Evolutionary conservation across 2,113 vertebrate genomes (phyloP).

Genomic region (Hucho hucho): DNA sequence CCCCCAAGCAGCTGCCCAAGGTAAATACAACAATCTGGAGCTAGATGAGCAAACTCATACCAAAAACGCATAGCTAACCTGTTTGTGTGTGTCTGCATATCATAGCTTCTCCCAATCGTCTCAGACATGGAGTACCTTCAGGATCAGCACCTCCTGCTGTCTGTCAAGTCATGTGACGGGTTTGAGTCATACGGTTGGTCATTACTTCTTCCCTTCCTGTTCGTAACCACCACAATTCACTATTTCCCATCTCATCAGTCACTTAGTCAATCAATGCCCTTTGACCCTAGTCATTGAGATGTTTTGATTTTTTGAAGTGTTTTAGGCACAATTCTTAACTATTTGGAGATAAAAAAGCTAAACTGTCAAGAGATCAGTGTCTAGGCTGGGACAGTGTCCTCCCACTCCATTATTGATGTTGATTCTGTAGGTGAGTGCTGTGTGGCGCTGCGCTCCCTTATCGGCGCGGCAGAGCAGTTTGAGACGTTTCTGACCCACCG

Average conservation of each 20-base stretch:
- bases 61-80: background rate
- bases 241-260: background rate
- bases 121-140: conserved; percentile 81
- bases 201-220: background rate
- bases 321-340: no score
- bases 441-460: conserved; percentile 65
- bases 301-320: background rate
- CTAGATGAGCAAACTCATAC: background rate
- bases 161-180: conserved; percentile 84
- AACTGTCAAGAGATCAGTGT: no score
- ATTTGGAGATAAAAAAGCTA: no score
- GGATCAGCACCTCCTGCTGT: conserved; percentile 84
- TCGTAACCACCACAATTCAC: background rate
- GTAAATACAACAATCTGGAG: conserved; percentile 46
- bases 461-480: conserved; percentile 72
- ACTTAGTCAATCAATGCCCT: background rate
- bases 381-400: no score
- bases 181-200: conserved; percentile 86
- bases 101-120: conserved; percentile 76
- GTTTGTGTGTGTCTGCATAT: conserved; percentile 4
- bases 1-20: conserved; percentile 82
- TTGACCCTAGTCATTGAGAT: background rate
- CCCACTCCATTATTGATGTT: background rate
- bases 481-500: conserved; percentile 84
- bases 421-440: conserved; percentile 78